These are phyloP conservation scores for Shargacucullia verbasci DNA, from an alignment of 2,888 invertebrate genomes.

Conservation along the genomic window DNA sequence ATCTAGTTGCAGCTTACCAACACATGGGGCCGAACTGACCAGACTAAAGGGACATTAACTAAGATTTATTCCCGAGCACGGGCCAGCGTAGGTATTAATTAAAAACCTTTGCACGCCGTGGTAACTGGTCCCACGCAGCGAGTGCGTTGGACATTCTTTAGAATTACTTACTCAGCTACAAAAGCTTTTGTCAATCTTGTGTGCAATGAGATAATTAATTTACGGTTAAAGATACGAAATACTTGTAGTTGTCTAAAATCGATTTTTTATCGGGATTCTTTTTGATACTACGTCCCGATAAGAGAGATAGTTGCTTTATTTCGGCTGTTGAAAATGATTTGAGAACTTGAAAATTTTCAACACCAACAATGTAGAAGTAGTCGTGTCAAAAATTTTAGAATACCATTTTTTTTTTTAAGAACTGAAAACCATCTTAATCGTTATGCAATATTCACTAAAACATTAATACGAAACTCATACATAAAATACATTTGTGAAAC, in stretches of 20 bases:
- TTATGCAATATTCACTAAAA: too few relatives aligned
- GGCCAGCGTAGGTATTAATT: conserved; percentile 81
- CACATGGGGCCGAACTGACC: conserved; percentile 76
- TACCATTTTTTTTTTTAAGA: too few relatives aligned
- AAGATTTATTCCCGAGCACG: conserved; percentile 83
- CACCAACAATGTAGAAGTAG: too few relatives aligned
- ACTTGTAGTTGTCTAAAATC: background rate
- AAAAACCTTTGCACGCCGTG: conserved; percentile 79
- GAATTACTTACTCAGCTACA: conserved; percentile 66
- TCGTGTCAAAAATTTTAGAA: too few relatives aligned
- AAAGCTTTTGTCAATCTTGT: conserved; percentile 29
- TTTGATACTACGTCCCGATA: too few relatives aligned
- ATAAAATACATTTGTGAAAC: too few relatives aligned
- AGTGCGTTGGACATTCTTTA: conserved; percentile 71
- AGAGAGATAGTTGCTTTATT: too few relatives aligned
- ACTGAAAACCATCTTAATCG: too few relatives aligned
- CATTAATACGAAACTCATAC: too few relatives aligned
- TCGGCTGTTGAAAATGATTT: too few relatives aligned
- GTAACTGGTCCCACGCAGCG: conserved; percentile 55
- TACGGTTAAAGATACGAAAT: conserved; percentile 8
- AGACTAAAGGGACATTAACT: conserved; percentile 86
- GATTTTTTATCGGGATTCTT: too few relatives aligned
- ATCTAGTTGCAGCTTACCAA: conserved; percentile 66
- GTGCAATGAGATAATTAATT: conserved; percentile 22
- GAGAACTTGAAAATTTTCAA: too few relatives aligned